A percentile compares a stretch with the other conserved stretches of the same genome.
These are phyloP conservation scores for Ariopsis seemanni DNA, from an alignment of 2,113 vertebrate species.

Conservation along the genomic window DNA sequence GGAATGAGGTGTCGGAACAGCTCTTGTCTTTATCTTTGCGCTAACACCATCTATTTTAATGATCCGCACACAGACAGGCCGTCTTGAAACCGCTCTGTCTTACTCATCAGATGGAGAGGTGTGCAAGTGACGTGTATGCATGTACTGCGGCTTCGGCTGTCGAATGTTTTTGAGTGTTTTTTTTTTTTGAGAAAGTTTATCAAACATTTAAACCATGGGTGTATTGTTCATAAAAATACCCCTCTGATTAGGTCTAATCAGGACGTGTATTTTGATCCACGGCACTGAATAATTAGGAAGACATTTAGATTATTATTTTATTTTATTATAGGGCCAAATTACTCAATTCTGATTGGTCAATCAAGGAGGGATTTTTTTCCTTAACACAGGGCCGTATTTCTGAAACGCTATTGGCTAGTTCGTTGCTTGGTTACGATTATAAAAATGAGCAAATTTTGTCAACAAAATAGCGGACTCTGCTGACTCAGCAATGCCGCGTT, in stretches of 20 bases:
- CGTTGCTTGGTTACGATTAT: too few species aligned
- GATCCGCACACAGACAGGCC: neutral
- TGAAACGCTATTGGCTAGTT: too few species aligned
- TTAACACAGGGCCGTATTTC: too few species aligned
- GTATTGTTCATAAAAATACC: conserved; percentile 12
- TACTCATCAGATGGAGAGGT: neutral
- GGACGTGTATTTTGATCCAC: conserved; percentile 7
- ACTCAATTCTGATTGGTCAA: too few species aligned
- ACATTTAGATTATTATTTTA: neutral
- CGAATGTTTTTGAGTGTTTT: neutral
- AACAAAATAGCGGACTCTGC: too few species aligned
- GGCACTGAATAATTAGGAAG: conserved; percentile 18
- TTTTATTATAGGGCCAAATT: too few species aligned
- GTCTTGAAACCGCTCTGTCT: neutral
- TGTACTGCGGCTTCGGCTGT: neutral
- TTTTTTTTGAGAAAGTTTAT: neutral
- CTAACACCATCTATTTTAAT: neutral
- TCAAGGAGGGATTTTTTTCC: too few species aligned
- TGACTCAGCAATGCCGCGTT: too few species aligned
- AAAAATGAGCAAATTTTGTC: too few species aligned
- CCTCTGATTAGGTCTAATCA: conserved; percentile 21
- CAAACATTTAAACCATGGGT: neutral
- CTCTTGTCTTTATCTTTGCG: neutral
- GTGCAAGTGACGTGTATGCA: neutral
- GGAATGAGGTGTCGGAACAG: neutral